Percentiles rank a stretch among this genome's conserved stretches.
These are phyloP conservation scores for Coenonympha arcania DNA, from an alignment of 2,888 invertebrate genomes.

Conservation along the genomic window DNA sequence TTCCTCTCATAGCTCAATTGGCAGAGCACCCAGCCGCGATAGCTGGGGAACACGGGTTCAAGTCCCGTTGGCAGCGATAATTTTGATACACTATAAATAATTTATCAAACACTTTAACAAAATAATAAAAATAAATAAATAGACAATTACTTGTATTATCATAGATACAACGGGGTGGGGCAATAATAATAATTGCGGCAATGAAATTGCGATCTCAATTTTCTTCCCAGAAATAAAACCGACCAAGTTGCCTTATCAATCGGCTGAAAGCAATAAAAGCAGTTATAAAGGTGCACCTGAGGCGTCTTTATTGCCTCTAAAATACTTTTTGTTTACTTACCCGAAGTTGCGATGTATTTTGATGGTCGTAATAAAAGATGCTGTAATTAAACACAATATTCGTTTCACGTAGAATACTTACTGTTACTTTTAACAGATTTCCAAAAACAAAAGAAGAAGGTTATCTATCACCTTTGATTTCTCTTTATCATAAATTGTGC, in stretches of 20 bases:
- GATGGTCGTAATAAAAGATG: slow-evolving; percentile 7
- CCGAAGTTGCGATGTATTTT: slow-evolving; percentile 1
- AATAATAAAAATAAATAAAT: no score
- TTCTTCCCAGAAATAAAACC: slow-evolving; percentile 4
- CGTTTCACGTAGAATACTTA: not conserved
- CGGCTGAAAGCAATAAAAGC: slow-evolving; percentile 11
- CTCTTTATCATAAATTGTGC: no score
- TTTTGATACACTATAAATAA: no score
- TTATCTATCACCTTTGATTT: no score
- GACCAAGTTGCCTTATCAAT: not conserved
- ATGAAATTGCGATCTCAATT: slow-evolving; percentile 7
- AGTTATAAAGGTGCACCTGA: slow-evolving; percentile 11
- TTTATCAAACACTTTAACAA: no score
- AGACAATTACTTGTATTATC: no score
- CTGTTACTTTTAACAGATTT: not conserved
- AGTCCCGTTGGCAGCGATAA: no score
- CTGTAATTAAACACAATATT: not conserved
- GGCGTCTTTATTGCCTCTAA: slow-evolving; percentile 14
- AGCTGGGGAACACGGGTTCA: no score
- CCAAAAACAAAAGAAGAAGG: no score
- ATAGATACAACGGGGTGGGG: no score
- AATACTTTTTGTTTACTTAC: slow-evolving; percentile 8
- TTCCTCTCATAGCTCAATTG: no score
- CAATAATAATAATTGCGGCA: not conserved
- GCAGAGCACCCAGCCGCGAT: no score